A percentile compares a stretch with the other conserved stretches of the same genome.
phyloP scores from a whole-genome alignment of 2,888 invertebrate genomes.

The Limnephilus lunatus region DNA sequence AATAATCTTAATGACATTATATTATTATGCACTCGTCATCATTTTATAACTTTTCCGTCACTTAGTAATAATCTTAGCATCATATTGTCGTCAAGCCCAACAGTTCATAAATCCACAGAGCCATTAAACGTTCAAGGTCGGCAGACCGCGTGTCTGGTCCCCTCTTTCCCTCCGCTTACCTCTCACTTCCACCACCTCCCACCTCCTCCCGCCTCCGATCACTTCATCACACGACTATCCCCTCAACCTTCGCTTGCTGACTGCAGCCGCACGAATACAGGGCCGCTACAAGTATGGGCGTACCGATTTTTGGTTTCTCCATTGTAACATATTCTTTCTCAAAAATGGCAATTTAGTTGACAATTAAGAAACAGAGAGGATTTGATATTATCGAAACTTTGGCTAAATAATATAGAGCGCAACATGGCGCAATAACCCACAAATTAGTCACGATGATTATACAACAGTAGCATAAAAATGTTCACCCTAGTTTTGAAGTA shows the following conservation, averaged over 20 bases:
- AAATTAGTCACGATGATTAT: no score
- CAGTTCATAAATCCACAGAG: conserved; percentile 45
- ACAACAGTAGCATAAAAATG: no score
- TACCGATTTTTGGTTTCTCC: not conserved
- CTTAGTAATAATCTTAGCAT: conserved; percentile 2
- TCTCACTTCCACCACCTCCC: conserved; percentile 20
- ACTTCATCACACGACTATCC: not conserved
- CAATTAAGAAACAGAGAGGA: no score
- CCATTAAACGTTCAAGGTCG: conserved; percentile 58
- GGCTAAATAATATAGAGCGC: no score
- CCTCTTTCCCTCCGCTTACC: conserved; percentile 14
- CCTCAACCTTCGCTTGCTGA: not conserved
- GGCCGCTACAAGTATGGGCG: not conserved
- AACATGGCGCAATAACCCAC: no score
- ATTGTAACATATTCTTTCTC: no score
- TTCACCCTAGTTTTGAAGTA: no score
- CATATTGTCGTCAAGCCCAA: not conserved
- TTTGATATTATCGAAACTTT: no score
- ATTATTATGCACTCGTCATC: not conserved
- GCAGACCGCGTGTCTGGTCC: conserved; percentile 61
- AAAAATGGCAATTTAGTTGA: no score
- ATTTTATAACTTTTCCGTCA: not conserved
- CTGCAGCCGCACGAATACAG: not conserved
- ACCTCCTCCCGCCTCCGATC: not conserved
- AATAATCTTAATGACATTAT: not conserved